Conservation (phyloP, 1,140 invertebrate species). For the Papilio polyxenes region DNA sequence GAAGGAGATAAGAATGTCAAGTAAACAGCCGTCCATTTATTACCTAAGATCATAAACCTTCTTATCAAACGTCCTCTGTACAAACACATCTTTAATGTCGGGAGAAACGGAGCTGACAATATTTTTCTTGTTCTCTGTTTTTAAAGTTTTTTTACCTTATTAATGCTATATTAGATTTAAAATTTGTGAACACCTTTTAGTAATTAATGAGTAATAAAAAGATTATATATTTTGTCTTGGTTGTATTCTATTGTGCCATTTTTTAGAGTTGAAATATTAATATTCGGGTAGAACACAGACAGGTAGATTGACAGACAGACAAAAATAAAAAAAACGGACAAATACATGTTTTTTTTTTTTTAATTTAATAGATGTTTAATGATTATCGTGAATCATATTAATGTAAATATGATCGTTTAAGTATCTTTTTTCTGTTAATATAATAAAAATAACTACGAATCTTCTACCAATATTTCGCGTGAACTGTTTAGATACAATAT, state of each 20-base stretch:
- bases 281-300: too few species aligned
- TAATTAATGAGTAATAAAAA: not conserved
- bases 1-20: conserved; percentile 34
- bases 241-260: too few species aligned
- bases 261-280: too few species aligned
- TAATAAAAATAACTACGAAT: too few species aligned
- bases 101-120: not conserved
- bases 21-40: conserved; percentile 41
- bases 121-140: not conserved
- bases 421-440: too few species aligned
- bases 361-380: too few species aligned
- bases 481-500: not conserved
- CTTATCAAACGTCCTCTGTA: not conserved
- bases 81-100: not conserved
- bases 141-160: not conserved
- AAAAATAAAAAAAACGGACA: too few species aligned
- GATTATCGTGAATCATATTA: too few species aligned
- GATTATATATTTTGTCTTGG: too few species aligned
- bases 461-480: not conserved
- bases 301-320: too few species aligned
- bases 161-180: not conserved
- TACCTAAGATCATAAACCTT: not conserved
- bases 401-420: too few species aligned
- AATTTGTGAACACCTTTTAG: not conserved
- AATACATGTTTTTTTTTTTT: too few species aligned